Evolutionary conservation across 2,113 vertebrate species (phyloP), one percentile per base, ranked within the genome.

Genomic region (Petaurus breviceps): DNA sequence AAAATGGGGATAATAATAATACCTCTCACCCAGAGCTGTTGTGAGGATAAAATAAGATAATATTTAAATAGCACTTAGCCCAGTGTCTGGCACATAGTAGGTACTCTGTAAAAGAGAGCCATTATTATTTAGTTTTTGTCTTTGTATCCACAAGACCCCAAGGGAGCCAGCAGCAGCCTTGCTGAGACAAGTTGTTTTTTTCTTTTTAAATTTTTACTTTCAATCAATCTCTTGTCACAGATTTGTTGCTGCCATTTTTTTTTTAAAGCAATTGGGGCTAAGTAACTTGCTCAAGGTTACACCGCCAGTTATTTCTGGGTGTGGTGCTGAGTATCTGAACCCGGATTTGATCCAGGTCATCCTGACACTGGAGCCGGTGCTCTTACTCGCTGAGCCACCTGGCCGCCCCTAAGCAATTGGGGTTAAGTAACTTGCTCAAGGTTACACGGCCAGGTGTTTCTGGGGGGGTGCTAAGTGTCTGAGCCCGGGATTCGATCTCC

Each of bases 101-200:
- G 6, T 43, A 3, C 37, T 84, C 46, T 53, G 26, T 49, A 90
- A 95, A 91, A 51, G 94, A 68, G 28, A 51, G 43, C 4, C 19
- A 89, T 51, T 49, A 50, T 57, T 90, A 12, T 0, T 84, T 51
- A 12, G 50, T 92, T 52, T 77, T 51, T 91, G 92, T 96, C 49
- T 91, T 97, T 92, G 49, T 92, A 51, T 25, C 37, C 90, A 95
- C 53, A 93, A 53, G 51, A 90, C 90, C 96, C 96, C 43, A 37
- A 92, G 90, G 49, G 92, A 96, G 96, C 84, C 94, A 96, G 68
- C n/a, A 43, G n/a, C 37, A 84, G 68, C n/a, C 68, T 84, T 23
- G 19, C 37, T 84, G 68, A 84, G 6, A 49, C 4, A 49, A 4
- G 47, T 49, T 49, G 7, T 84, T 68, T 37, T 77, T 84, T 22